These are phyloP conservation scores for Silurus asotus DNA, from an alignment of 2,113 vertebrate genomes.

Conservation along the genomic window DNA sequence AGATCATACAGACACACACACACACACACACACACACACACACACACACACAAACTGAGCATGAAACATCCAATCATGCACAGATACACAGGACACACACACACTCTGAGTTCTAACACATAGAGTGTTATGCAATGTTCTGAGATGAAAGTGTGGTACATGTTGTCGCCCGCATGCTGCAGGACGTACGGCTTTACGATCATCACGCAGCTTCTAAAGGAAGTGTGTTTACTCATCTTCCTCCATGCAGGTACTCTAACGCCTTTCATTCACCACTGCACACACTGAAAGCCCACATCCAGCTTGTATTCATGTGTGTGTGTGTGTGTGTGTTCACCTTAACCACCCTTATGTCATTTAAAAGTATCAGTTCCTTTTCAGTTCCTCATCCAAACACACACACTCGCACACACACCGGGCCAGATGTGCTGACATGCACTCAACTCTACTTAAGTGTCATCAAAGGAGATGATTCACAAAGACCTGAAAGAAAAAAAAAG, in stretches of 20 bases:
- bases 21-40: slow-evolving; percentile 52
- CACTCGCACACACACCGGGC: slow-evolving; percentile 17
- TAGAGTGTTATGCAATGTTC: slow-evolving; percentile 14
- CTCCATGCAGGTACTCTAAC: slow-evolving; percentile 43
- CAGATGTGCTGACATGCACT: slow-evolving; percentile 50
- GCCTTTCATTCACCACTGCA: background rate
- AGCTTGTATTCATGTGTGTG: background rate
- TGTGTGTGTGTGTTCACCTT: slow-evolving; percentile 14
- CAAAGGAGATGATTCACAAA: slow-evolving; percentile 62
- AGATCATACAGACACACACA: slow-evolving; percentile 65
- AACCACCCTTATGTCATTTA: slow-evolving; percentile 28
- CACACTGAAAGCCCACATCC: slow-evolving; percentile 22
- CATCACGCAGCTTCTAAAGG: slow-evolving; percentile 11
- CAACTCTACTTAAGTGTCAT: slow-evolving; percentile 53
- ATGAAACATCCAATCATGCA: slow-evolving; percentile 52
- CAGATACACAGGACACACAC: slow-evolving; percentile 46
- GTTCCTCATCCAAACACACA: slow-evolving; percentile 21
- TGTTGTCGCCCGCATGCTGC: slow-evolving; percentile 13
- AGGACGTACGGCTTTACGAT: background rate
- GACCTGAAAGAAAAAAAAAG: slow-evolving; percentile 33
- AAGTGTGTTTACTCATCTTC: slow-evolving; percentile 21
- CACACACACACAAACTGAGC: slow-evolving; percentile 36
- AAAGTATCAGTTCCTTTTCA: slow-evolving; percentile 42
- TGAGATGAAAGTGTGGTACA: slow-evolving; percentile 26
- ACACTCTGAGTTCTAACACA: slow-evolving; percentile 2